Conservation (phyloP, 2,888 invertebrate genomes). For the Eudemis profundana region DNA sequence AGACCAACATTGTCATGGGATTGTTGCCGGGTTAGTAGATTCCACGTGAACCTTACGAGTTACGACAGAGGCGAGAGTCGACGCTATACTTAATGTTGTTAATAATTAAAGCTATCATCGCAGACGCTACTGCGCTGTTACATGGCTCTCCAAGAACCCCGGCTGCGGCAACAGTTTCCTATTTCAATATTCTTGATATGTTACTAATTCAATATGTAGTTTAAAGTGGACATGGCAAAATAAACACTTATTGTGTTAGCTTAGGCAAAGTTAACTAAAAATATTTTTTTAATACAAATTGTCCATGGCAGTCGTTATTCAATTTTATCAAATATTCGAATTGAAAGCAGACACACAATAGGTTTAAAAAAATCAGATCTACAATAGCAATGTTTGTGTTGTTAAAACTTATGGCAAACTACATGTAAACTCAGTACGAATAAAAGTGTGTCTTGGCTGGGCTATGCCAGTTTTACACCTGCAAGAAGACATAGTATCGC, state of each 20-base stretch:
- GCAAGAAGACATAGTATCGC: conserved; percentile 1
- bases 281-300: not conserved
- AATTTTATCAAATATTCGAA: conserved; percentile 29
- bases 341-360: conserved; percentile 18
- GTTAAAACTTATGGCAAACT: conserved; percentile 66
- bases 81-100: conserved; percentile 55
- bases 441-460: conserved; percentile 34
- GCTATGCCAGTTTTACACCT: conserved; percentile 38
- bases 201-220: conserved; percentile 46
- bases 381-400: conserved; percentile 58
- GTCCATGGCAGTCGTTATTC: conserved; percentile 34
- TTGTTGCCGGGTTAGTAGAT: conserved; percentile 57
- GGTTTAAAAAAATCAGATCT: conserved; percentile 65
- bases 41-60: conserved; percentile 39
- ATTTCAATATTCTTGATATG: conserved; percentile 54
- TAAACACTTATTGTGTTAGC: conserved; percentile 18
- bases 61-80: conserved; percentile 46
- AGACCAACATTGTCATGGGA: conserved; percentile 74
- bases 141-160: conserved; percentile 43
- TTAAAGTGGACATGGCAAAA: conserved; percentile 27
- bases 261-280: conserved; percentile 21
- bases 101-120: conserved; percentile 74
- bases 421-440: conserved; percentile 55
- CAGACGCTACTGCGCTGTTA: conserved; percentile 59
- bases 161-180: conserved; percentile 48